Conservation (phyloP, 2,888 invertebrate species). For the Netelia virgata region DNA sequence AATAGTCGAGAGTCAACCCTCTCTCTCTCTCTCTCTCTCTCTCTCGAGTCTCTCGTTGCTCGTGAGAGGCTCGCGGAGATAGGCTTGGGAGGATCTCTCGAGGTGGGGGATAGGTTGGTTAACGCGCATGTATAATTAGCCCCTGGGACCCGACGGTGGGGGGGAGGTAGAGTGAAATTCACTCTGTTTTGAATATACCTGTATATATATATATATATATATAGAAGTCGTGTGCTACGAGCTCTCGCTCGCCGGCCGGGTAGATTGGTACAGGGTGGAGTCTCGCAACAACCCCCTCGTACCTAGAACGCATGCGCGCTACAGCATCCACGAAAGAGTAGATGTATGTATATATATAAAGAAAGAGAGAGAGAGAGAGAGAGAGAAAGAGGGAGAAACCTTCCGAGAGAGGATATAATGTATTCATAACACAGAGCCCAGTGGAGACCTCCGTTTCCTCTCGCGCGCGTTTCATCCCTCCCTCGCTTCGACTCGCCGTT, state of each 20-base stretch:
- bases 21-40: constrained; percentile 33
- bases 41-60: constrained; percentile 7
- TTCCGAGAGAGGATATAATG: constrained; percentile 77
- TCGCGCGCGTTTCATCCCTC: constrained; percentile 48
- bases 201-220: constrained; percentile 65
- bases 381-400: constrained; percentile 42
- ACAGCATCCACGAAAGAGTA: constrained; percentile 67
- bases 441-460: constrained; percentile 67
- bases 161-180: constrained; percentile 64
- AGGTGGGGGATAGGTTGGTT: constrained; percentile 78
- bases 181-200: constrained; percentile 50
- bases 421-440: constrained; percentile 82
- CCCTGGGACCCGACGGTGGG: constrained; percentile 58
- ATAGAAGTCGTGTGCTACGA: constrained; percentile 23
- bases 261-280: constrained; percentile 80
- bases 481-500: constrained; percentile 48
- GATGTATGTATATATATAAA: constrained; percentile 15
- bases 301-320: constrained; percentile 81
- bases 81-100: constrained; percentile 66
- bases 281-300: constrained; percentile 72
- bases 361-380: too few species aligned
- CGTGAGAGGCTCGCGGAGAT: constrained; percentile 65
- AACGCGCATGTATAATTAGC: constrained; percentile 84
- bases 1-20: constrained; percentile 45
- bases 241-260: constrained; percentile 39